Percentiles rank a stretch among this genome's conserved stretches.
Conservation (phyloP, 2,113 vertebrate species). For the Ivindomyrus marchei region DNA sequence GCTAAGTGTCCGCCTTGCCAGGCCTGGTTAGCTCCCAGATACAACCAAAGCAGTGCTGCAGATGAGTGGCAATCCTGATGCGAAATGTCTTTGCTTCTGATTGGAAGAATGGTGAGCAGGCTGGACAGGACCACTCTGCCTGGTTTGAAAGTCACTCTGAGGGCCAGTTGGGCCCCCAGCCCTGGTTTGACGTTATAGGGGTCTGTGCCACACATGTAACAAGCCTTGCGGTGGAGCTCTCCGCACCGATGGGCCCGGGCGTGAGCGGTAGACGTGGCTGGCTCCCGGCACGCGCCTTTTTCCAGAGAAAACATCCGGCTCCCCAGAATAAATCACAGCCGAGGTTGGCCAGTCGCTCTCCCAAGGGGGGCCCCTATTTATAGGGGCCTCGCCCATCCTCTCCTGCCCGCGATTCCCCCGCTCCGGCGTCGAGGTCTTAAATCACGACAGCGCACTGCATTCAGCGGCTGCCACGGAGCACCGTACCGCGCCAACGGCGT, state of each 20-base stretch:
- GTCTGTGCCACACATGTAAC: background rate
- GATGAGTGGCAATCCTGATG: background rate
- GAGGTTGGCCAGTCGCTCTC: background rate
- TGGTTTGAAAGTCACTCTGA: background rate
- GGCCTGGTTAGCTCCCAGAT: background rate
- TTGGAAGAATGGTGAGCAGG: background rate
- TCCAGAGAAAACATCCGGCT: conserved; percentile 5
- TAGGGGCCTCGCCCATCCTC: conserved; percentile 4
- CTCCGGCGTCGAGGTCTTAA: background rate
- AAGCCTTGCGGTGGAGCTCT: background rate
- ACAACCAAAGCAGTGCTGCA: background rate
- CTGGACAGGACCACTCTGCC: background rate
- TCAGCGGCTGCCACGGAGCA: background rate
- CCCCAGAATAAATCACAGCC: conserved; percentile 6
- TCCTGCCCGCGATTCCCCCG: background rate
- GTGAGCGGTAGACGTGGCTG: background rate
- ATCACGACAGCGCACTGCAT: background rate
- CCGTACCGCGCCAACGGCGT: background rate
- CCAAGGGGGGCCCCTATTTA: conserved; percentile 7
- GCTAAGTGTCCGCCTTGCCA: background rate
- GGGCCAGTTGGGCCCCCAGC: background rate
- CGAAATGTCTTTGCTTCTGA: background rate
- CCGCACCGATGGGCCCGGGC: background rate
- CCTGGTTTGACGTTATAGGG: background rate
- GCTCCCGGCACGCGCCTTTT: background rate